A percentile compares a stretch with the other conserved stretches of the same genome.
These are phyloP conservation scores for Chrysolina haemoptera DNA, from an alignment of 2,888 invertebrate species.

Conservation along the genomic window DNA sequence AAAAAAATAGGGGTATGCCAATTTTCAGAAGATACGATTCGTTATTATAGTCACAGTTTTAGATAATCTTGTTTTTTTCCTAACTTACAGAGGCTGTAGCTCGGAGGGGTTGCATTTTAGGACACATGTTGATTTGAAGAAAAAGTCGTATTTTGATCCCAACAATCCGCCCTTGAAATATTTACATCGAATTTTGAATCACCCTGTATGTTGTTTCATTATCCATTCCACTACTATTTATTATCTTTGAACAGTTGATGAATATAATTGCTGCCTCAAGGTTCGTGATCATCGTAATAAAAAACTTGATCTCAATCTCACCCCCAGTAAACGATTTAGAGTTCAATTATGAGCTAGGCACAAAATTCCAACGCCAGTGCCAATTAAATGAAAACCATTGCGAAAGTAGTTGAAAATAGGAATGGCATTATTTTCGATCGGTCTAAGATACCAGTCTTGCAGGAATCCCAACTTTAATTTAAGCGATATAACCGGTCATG, in stretches of 20 bases:
- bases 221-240: too few relatives aligned
- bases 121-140: too few relatives aligned
- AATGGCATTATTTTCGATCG: constrained; percentile 24
- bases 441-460: constrained; percentile 14
- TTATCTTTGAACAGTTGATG: neutral
- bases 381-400: constrained; percentile 4
- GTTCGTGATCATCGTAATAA: neutral
- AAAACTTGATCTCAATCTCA: neutral
- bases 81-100: too few relatives aligned
- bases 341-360: constrained; percentile 9
- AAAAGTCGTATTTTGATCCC: too few relatives aligned
- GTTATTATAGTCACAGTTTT: too few relatives aligned
- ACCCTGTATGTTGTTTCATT: too few relatives aligned
- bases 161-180: too few relatives aligned
- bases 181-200: too few relatives aligned
- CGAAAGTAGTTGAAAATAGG: constrained; percentile 11
- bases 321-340: neutral
- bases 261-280: neutral
- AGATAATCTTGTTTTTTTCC: too few relatives aligned
- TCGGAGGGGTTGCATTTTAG: too few relatives aligned
- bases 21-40: too few relatives aligned
- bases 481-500: constrained; percentile 34
- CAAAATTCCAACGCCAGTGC: neutral
- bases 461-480: constrained; percentile 32
- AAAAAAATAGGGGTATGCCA: too few relatives aligned